phyloP scores from a whole-genome alignment of 2,797 vertebrate genomes.

The Microcaecilia unicolor region DNA sequence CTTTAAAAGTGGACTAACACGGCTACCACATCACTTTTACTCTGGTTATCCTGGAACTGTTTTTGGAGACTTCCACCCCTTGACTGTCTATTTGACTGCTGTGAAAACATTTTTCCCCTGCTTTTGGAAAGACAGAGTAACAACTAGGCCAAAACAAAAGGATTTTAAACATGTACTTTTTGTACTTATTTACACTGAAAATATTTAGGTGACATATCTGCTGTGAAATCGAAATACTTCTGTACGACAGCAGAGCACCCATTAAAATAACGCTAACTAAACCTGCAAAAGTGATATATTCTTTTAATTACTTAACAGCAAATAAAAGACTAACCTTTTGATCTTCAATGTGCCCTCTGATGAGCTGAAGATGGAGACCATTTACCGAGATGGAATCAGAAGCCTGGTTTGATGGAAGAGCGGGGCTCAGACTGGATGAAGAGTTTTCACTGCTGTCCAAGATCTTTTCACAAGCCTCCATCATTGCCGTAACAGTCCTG shows the following conservation, averaged over 20 bases:
- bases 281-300: background rate
- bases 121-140: no score
- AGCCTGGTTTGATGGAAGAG: no score
- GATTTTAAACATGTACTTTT: background rate
- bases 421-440: no score
- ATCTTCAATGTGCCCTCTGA: constrained; percentile 37
- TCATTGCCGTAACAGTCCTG: constrained; percentile 58
- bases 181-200: background rate
- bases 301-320: background rate
- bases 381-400: background rate
- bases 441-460: constrained; percentile 9
- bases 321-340: constrained; percentile 49
- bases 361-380: constrained; percentile 34
- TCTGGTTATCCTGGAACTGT: no score
- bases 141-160: no score
- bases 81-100: no score
- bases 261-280: background rate
- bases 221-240: background rate
- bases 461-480: constrained; percentile 33
- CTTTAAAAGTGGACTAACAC: no score
- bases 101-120: no score
- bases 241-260: background rate
- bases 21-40: no score
- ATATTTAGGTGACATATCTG: background rate
- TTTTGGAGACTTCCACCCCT: no score